These are phyloP conservation scores for Leucozona laternaria DNA, from an alignment of 2,888 invertebrate species.

Conservation along the genomic window DNA sequence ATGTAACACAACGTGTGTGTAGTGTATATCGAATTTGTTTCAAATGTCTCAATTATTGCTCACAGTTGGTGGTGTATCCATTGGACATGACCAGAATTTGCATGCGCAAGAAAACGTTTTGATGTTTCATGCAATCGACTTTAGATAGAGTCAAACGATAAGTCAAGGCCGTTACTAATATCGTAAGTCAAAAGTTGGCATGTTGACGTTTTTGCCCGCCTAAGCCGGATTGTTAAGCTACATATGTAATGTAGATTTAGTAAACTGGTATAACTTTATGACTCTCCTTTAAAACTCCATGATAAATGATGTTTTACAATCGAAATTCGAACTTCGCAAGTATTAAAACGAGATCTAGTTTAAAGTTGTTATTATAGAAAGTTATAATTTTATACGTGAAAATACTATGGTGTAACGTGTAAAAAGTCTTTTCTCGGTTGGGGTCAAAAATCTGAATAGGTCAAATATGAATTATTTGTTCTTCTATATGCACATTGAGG, in stretches of 20 bases:
- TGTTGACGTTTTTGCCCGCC: not conserved
- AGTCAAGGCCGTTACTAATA: conserved; percentile 51
- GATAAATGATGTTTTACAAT: not conserved
- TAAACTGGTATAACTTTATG: not conserved
- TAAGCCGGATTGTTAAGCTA: not conserved
- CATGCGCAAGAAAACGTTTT: conserved; percentile 35
- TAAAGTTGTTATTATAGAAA: not conserved
- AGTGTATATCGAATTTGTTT: conserved; percentile 52
- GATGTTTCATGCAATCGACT: conserved; percentile 39
- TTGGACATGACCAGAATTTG: conserved; percentile 44
- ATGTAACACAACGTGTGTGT: conserved; percentile 13
- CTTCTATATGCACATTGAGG: too few relatives aligned
- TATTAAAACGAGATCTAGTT: not conserved
- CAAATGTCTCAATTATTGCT: conserved; percentile 62
- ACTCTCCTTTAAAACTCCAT: not conserved
- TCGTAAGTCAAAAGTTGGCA: not conserved
- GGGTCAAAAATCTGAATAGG: not conserved
- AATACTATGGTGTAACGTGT: not conserved
- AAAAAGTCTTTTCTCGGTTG: not conserved
- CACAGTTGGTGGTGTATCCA: conserved; percentile 11
- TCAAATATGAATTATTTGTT: too few relatives aligned
- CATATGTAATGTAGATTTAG: not conserved
- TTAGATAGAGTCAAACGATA: conserved; percentile 41
- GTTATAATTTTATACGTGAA: not conserved
- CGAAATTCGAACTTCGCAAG: not conserved